A percentile compares a stretch with the other conserved stretches of the same genome.
Evolutionary conservation across 2,113 vertebrate species (phyloP).

Genomic region (Notiomystis cincta): DNA sequence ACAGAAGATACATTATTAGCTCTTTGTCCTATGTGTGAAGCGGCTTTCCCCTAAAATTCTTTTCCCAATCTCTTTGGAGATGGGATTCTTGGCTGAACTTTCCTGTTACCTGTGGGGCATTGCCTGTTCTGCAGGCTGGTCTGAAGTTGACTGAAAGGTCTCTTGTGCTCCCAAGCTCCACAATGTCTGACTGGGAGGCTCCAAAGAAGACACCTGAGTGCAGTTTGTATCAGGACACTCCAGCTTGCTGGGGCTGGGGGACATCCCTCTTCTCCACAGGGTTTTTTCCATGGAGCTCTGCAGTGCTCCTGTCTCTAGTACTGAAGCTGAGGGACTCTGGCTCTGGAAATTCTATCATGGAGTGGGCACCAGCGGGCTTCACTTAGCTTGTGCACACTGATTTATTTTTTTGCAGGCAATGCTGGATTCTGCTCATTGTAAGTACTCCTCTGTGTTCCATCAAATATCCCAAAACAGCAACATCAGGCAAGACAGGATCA

Average conservation of each 20-base stretch:
- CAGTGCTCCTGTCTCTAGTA: neutral
- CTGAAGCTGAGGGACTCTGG: neutral
- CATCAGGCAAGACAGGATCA: neutral
- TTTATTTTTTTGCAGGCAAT: neutral
- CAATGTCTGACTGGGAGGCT: neutral
- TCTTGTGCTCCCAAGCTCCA: neutral
- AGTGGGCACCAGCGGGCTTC: neutral
- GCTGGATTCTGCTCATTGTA: neutral
- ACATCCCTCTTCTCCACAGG: accelerated
- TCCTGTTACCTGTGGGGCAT: neutral
- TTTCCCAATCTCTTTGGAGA: neutral
- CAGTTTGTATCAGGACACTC: neutral
- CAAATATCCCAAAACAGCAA: neutral
- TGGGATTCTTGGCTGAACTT: neutral
- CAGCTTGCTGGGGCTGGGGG: neutral
- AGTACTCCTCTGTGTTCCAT: neutral
- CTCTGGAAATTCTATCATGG: neutral
- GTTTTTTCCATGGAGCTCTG: neutral
- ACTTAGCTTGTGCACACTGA: neutral
- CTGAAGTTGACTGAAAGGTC: neutral
- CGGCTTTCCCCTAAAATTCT: neutral
- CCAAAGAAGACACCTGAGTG: neutral
- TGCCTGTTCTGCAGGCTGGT: neutral
- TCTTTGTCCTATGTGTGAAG: neutral
- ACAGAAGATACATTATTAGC: neutral